These are phyloP conservation scores for Portunus trituberculatus DNA, from an alignment of 1,140 invertebrate genomes.

Conservation along the genomic window DNA sequence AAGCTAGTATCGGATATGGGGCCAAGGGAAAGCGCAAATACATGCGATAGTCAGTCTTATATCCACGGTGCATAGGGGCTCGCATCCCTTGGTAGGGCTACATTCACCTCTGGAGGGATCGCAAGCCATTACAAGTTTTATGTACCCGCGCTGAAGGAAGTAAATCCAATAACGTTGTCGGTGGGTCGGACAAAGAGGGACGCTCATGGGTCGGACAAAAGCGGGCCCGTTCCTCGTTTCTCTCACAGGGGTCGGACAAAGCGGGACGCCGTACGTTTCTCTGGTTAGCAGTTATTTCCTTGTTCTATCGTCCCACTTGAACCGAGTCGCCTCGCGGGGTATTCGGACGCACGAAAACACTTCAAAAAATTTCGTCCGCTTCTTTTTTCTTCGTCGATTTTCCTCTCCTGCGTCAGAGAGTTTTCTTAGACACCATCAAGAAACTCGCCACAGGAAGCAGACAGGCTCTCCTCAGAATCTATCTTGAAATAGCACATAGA, in stretches of 20 bases:
- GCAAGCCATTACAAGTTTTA: slow-evolving; percentile 76
- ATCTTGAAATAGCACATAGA: slow-evolving; percentile 40
- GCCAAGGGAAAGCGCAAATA: slow-evolving; percentile 75
- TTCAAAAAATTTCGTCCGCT: slow-evolving; percentile 77
- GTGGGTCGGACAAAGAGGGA: slow-evolving; percentile 77
- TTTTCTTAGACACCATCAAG: slow-evolving; percentile 63
- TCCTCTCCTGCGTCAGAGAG: slow-evolving; percentile 62
- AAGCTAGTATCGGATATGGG: slow-evolving; percentile 77
- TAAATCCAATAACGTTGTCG: slow-evolving; percentile 76
- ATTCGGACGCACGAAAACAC: slow-evolving; percentile 78
- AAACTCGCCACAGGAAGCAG: slow-evolving; percentile 38
- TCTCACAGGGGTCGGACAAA: slow-evolving; percentile 78
- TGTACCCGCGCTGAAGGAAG: slow-evolving; percentile 75
- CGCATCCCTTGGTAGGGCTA: slow-evolving; percentile 66
- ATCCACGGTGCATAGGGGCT: slow-evolving; percentile 63
- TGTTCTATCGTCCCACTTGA: slow-evolving; percentile 78
- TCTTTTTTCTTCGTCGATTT: slow-evolving; percentile 77
- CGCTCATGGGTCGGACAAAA: slow-evolving; percentile 77
- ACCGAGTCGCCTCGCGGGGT: slow-evolving; percentile 78
- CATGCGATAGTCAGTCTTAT: slow-evolving; percentile 75
- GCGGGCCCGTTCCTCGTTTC: slow-evolving; percentile 77
- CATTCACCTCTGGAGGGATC: slow-evolving; percentile 75
- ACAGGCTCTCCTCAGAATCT: not conserved
- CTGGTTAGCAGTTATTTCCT: slow-evolving; percentile 78
- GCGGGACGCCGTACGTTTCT: slow-evolving; percentile 78